These are phyloP conservation scores for Pelagia noctiluca DNA, from an alignment of 30 jellyfish, hydroid and myxozoan genomes.

Conservation along the genomic window DNA sequence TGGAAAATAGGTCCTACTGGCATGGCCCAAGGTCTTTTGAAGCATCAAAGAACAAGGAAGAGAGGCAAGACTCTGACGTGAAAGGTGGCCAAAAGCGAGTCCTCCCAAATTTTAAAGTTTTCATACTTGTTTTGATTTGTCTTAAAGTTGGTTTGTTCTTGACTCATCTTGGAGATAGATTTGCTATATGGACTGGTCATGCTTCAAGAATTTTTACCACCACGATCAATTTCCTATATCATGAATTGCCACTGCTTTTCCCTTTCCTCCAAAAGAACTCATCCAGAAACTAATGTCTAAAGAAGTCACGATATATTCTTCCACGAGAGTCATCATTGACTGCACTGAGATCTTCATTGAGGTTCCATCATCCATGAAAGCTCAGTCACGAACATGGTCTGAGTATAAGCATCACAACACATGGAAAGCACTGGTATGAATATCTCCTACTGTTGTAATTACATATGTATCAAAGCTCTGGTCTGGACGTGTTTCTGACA, in stretches of 20 bases:
- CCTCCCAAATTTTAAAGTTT: constrained; percentile 30
- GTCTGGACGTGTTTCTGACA: constrained; percentile 66
- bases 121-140: constrained; percentile 35
- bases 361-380: constrained; percentile 50
- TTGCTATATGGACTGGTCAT: constrained; percentile 62
- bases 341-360: constrained; percentile 62
- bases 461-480: constrained; percentile 50
- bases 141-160: constrained; percentile 67
- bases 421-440: constrained; percentile 61
- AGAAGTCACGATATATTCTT: constrained; percentile 34
- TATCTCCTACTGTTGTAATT: constrained; percentile 54
- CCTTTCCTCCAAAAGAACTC: constrained; percentile 58
- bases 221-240: constrained; percentile 57
- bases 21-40: constrained; percentile 21
- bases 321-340: constrained; percentile 64
- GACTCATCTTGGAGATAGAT: constrained; percentile 69
- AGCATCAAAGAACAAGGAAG: constrained; percentile 7
- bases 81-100: constrained; percentile 12
- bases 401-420: constrained; percentile 69
- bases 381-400: constrained; percentile 59
- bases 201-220: constrained; percentile 65
- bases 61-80: constrained; percentile 15
- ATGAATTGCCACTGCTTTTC: constrained; percentile 63
- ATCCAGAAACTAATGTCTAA: constrained; percentile 37
- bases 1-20: constrained; percentile 23